These are phyloP conservation scores for Caprella mutica DNA, from an alignment of 2,888 invertebrate genomes.

Conservation along the genomic window DNA sequence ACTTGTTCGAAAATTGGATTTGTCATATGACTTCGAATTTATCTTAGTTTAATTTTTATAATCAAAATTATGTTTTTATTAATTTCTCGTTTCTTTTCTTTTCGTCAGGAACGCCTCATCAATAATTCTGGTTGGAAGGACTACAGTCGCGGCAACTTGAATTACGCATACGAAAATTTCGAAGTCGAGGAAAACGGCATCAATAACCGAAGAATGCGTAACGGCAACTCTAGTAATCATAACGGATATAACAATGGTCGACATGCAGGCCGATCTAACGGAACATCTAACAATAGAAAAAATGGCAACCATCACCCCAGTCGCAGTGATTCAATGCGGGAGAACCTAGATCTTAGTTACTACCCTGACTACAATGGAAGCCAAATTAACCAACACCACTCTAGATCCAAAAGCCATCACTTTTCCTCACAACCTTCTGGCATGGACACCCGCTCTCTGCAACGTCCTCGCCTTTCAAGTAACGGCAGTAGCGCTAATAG, in stretches of 20 bases:
- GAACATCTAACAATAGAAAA: slow-evolving; percentile 17
- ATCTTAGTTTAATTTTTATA: neutral
- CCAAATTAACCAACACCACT: slow-evolving; percentile 23
- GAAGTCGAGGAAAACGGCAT: slow-evolving; percentile 40
- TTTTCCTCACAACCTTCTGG: slow-evolving; percentile 24
- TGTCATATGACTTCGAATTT: neutral
- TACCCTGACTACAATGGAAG: slow-evolving; percentile 26
- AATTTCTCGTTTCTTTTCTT: neutral
- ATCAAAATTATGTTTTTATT: neutral
- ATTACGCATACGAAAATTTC: slow-evolving; percentile 80
- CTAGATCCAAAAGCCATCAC: slow-evolving; percentile 31
- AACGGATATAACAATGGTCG: slow-evolving; percentile 5
- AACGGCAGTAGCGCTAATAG: slow-evolving; percentile 35
- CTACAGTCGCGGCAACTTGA: slow-evolving; percentile 65
- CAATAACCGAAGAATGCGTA: slow-evolving; percentile 24
- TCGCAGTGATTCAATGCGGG: slow-evolving; percentile 6
- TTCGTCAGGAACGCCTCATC: slow-evolving; percentile 63
- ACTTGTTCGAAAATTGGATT: neutral
- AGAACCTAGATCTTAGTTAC: slow-evolving; percentile 12
- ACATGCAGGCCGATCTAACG: neutral
- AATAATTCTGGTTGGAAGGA: slow-evolving; percentile 80
- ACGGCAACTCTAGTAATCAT: slow-evolving; percentile 6
- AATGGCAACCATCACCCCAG: slow-evolving; percentile 26
- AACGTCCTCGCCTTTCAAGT: slow-evolving; percentile 45
- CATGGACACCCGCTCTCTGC: slow-evolving; percentile 51